Conservation (phyloP, 2,888 invertebrate genomes). For the Halocaridina rubra region DNA sequence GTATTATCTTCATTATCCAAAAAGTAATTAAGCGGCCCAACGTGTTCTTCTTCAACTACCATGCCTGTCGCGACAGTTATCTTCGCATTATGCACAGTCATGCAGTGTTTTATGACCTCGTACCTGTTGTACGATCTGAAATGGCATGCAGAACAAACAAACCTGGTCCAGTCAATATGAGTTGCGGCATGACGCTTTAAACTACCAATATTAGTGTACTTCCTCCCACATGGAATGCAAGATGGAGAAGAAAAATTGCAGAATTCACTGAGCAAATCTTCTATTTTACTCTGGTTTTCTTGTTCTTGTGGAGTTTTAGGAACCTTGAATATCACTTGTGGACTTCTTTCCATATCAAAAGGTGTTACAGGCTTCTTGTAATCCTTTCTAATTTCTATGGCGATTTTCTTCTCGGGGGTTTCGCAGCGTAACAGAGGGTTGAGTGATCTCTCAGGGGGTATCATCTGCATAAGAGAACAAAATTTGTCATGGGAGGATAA, state of each 20-base stretch:
- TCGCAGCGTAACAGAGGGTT: slow-evolving; percentile 36
- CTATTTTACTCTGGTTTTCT: slow-evolving; percentile 17
- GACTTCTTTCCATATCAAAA: not conserved
- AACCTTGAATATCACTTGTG: not conserved
- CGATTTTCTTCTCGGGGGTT: slow-evolving; percentile 52
- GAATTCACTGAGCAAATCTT: slow-evolving; percentile 3
- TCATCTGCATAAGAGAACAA: slow-evolving; percentile 43
- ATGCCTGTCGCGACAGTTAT: not conserved
- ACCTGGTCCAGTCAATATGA: slow-evolving; percentile 49
- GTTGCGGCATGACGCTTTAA: slow-evolving; percentile 32
- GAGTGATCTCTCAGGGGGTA: slow-evolving; percentile 15
- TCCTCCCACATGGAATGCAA: slow-evolving; percentile 42
- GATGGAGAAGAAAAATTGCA: slow-evolving; percentile 9
- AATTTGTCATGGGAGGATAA: slow-evolving; percentile 42
- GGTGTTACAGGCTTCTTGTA: slow-evolving; percentile 39
- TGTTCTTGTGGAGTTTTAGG: slow-evolving; percentile 22
- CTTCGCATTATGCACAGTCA: not conserved
- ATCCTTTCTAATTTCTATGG: slow-evolving; percentile 52
- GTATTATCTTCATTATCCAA: slow-evolving; percentile 9
- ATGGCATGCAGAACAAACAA: slow-evolving; percentile 12
- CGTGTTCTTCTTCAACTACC: slow-evolving; percentile 19
- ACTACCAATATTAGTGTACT: slow-evolving; percentile 18
- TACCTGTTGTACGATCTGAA: slow-evolving; percentile 40
- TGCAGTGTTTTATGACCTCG: slow-evolving; percentile 20
- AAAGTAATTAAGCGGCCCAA: slow-evolving; percentile 23